Percentiles rank a stretch among this genome's conserved stretches.
phyloP scores from a whole-genome alignment of 2,113 vertebrate species.

The Forbesichthys papilliferus region DNA sequence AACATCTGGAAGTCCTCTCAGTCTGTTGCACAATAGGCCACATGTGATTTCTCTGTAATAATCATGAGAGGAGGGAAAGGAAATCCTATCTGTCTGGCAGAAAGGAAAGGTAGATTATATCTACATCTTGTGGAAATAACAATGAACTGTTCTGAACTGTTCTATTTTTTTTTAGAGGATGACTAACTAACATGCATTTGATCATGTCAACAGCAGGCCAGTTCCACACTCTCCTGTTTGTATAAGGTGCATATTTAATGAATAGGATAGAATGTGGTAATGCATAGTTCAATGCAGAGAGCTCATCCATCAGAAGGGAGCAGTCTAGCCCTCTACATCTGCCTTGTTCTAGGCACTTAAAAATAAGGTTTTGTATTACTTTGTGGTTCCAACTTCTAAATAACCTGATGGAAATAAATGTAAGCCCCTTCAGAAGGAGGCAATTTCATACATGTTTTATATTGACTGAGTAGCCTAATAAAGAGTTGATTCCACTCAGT shows the following conservation, averaged over 20 bases:
- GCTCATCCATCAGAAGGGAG: slow-evolving; percentile 5
- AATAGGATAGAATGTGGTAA: too few relatives aligned
- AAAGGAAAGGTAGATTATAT: neutral
- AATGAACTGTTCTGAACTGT: too few relatives aligned
- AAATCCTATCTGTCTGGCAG: too few relatives aligned
- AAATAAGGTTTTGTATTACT: neutral
- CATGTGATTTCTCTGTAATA: neutral
- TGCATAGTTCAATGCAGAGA: slow-evolving; percentile 10
- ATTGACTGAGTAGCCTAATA: too few relatives aligned
- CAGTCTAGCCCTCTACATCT: slow-evolving; percentile 18
- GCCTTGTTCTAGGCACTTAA: slow-evolving; percentile 2
- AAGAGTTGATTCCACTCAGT: too few relatives aligned
- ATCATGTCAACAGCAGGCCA: too few relatives aligned
- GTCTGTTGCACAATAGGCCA: neutral
- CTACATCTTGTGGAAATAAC: neutral
- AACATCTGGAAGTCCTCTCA: slow-evolving; percentile 11
- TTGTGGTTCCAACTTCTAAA: slow-evolving; percentile 5
- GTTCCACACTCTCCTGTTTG: too few relatives aligned
- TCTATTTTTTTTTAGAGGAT: too few relatives aligned
- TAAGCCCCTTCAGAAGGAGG: neutral
- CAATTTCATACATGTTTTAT: neutral
- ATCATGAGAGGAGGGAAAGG: too few relatives aligned
- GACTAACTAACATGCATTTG: too few relatives aligned
- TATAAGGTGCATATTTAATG: too few relatives aligned
- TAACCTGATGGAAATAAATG: neutral